Evolutionary conservation across 2,113 vertebrate genomes (phyloP).

Genomic region (Pluvialis apricaria): DNA sequence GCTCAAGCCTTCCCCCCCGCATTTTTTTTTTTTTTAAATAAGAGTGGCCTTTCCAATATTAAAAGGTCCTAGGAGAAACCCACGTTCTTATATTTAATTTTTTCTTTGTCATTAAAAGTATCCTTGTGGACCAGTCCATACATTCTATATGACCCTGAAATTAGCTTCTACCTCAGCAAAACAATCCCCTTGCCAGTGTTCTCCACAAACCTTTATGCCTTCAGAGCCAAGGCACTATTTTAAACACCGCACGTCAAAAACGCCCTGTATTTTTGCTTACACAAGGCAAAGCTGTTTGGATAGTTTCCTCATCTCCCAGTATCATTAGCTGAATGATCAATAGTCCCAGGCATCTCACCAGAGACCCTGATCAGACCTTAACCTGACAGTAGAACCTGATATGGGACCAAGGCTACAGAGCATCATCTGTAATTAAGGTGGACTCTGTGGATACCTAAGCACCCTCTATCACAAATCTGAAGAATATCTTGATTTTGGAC

Average conservation of each 20-base stretch:
- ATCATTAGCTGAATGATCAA: neutral
- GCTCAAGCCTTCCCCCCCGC: fast-evolving
- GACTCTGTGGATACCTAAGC: neutral
- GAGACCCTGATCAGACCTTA: neutral
- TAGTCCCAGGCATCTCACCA: neutral
- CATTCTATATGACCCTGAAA: neutral
- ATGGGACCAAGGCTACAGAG: neutral
- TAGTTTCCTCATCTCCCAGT: neutral
- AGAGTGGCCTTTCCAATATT: neutral
- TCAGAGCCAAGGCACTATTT: neutral
- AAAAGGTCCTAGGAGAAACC: neutral
- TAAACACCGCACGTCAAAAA: neutral
- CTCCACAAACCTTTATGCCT: neutral
- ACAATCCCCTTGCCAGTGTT: neutral
- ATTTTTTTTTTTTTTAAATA: neutral
- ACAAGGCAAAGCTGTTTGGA: neutral
- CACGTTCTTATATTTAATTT: too few relatives aligned
- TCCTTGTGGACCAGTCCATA: too few relatives aligned
- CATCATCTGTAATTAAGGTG: neutral
- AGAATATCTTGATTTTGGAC: neutral
- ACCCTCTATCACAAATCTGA: neutral
- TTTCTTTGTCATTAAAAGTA: neutral
- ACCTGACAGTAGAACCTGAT: neutral
- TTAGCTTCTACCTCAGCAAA: neutral
- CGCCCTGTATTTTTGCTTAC: neutral